A percentile compares a stretch with the other conserved stretches of the same genome.
Evolutionary conservation across 1,140 invertebrate genomes (phyloP).

Genomic region (Campoletis sonorensis): DNA sequence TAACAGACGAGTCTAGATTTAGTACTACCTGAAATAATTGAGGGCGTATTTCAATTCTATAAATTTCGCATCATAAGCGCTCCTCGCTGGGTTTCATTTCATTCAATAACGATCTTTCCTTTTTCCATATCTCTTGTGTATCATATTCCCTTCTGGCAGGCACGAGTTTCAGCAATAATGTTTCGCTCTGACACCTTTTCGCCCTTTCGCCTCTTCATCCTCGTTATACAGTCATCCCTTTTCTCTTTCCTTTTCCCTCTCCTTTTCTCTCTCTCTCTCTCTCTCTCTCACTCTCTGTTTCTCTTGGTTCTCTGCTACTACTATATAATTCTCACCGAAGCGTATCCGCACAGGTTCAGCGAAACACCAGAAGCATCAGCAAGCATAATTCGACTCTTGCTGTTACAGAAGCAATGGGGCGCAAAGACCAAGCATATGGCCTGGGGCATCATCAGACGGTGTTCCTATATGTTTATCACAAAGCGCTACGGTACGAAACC

Average conservation of each 20-base stretch:
- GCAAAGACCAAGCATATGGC: neutral
- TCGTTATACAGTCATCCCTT: constrained; percentile 52
- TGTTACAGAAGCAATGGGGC: neutral
- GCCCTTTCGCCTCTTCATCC: constrained; percentile 53
- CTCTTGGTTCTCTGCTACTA: constrained; percentile 22
- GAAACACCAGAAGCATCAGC: neutral
- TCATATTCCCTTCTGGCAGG: constrained; percentile 57
- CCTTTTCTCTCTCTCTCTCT: constrained; percentile 26
- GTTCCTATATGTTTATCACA: constrained; percentile 61
- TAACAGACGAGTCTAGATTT: no score
- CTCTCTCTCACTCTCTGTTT: constrained; percentile 40
- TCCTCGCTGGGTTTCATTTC: no score
- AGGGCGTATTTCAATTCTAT: neutral
- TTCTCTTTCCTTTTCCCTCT: constrained; percentile 5
- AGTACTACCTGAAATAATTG: no score
- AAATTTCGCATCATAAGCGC: no score
- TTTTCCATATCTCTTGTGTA: constrained; percentile 24
- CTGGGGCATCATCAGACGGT: constrained; percentile 9
- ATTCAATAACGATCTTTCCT: neutral
- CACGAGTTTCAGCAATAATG: constrained; percentile 55
- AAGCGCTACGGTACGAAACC: constrained; percentile 36
- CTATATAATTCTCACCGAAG: neutral
- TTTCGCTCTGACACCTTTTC: constrained; percentile 3
- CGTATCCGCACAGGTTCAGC: neutral
- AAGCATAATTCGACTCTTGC: constrained; percentile 6